Percentiles rank a stretch among this genome's conserved stretches.
Conservation (phyloP, 2,797 vertebrate genomes). For the Phrynocephalus vlangalii region DNA sequence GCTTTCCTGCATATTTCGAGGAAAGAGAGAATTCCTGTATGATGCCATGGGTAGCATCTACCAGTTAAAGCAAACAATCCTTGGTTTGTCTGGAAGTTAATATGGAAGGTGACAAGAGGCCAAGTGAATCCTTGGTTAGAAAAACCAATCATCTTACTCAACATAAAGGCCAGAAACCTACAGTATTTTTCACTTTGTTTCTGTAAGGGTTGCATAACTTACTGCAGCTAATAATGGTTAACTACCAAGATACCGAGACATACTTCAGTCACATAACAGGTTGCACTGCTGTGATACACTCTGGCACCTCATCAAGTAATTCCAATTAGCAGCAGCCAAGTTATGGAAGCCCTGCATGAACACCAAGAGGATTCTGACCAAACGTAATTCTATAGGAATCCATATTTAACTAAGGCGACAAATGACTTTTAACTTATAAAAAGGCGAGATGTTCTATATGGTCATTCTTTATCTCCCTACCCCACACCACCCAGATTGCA, state of each 20-base stretch:
- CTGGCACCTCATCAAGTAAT: too few relatives aligned
- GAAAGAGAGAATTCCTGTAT: background rate
- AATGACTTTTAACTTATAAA: constrained; percentile 1
- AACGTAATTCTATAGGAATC: background rate
- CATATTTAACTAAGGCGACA: background rate
- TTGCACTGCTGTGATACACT: too few relatives aligned
- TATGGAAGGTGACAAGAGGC: too few relatives aligned
- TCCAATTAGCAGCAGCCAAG: too few relatives aligned
- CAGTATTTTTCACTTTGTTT: too few relatives aligned
- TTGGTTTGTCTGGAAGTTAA: too few relatives aligned
- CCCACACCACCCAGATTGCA: too few relatives aligned
- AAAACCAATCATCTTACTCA: background rate
- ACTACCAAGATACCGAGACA: too few relatives aligned
- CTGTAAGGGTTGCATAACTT: too few relatives aligned
- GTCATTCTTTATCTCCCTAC: background rate
- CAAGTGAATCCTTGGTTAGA: background rate
- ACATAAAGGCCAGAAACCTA: background rate
- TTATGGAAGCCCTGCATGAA: background rate
- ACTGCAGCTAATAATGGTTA: too few relatives aligned
- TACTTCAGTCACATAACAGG: too few relatives aligned
- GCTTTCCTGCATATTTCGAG: background rate
- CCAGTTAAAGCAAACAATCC: background rate
- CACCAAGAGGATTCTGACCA: background rate
- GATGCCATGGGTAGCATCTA: background rate
- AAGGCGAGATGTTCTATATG: background rate